Evolutionary conservation across 2,888 invertebrate species (phyloP).

Genomic region (Xylocampa areola): DNA sequence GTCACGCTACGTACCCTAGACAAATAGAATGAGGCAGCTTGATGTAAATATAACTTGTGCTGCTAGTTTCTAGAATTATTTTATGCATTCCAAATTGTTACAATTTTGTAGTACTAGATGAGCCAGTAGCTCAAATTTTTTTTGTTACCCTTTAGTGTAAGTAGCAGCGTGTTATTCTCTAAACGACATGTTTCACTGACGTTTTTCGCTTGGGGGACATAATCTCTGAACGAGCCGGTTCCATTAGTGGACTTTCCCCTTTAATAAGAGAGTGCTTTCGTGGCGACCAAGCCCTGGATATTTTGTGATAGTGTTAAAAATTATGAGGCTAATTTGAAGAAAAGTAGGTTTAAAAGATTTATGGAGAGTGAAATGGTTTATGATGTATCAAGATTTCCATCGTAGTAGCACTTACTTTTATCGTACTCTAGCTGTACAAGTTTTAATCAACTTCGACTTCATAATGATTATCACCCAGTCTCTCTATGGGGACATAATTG

Average conservation of each 20-base stretch:
- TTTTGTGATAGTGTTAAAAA: slow-evolving; percentile 35
- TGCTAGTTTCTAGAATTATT: no score
- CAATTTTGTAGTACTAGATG: no score
- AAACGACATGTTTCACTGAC: slow-evolving; percentile 51
- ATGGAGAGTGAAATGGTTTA: neutral
- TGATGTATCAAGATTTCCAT: no score
- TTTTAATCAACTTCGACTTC: no score
- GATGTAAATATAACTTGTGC: no score
- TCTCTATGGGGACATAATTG: no score
- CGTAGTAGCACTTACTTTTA: no score
- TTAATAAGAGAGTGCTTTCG: slow-evolving; percentile 56
- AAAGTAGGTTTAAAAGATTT: slow-evolving; percentile 16
- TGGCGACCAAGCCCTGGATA: slow-evolving; percentile 23
- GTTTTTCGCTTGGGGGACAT: slow-evolving; percentile 61
- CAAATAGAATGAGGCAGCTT: no score
- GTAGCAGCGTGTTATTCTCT: slow-evolving; percentile 23
- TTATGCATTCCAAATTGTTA: no score
- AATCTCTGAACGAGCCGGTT: slow-evolving; percentile 57
- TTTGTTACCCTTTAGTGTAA: slow-evolving; percentile 31
- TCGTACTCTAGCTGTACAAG: no score
- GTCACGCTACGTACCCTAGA: no score
- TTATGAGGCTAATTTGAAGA: slow-evolving; percentile 34
- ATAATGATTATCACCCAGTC: no score
- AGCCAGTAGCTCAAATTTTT: neutral
- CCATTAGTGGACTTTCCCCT: slow-evolving; percentile 61